phyloP scores from a whole-genome alignment of 1,140 invertebrate genomes.

The Brachionus rubens region DNA sequence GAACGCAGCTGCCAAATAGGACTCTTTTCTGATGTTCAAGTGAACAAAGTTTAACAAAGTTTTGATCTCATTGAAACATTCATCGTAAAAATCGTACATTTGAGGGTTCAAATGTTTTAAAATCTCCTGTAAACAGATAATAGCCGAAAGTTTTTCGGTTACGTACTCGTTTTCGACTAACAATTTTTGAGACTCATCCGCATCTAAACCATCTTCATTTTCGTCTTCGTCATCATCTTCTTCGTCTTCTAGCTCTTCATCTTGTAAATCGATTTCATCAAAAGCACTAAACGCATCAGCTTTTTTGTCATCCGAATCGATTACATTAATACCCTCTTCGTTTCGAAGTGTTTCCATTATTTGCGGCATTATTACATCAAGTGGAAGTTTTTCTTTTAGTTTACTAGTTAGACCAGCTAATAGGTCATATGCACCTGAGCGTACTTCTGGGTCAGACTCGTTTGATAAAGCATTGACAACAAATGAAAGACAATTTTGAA shows the following conservation, averaged over 20 bases:
- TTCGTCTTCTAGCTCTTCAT: slow-evolving; percentile 26
- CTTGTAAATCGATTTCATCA: slow-evolving; percentile 45
- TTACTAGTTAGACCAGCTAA: slow-evolving; percentile 28
- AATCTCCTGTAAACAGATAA: slow-evolving; percentile 32
- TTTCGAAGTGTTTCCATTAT: slow-evolving; percentile 18
- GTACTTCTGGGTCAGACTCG: slow-evolving; percentile 17
- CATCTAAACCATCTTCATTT: slow-evolving; percentile 4
- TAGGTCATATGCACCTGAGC: slow-evolving; percentile 40
- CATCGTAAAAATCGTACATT: slow-evolving; percentile 31
- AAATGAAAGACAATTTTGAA: slow-evolving; percentile 39
- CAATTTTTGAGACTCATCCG: slow-evolving; percentile 25
- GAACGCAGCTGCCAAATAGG: slow-evolving; percentile 23
- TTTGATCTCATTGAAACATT: slow-evolving; percentile 25
- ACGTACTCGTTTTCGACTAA: slow-evolving; percentile 40
- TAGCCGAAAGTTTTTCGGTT: slow-evolving; percentile 29
- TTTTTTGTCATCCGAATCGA: slow-evolving; percentile 36
- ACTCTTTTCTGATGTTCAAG: slow-evolving; percentile 44
- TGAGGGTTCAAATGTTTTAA: slow-evolving; percentile 29
- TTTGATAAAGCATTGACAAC: slow-evolving; percentile 8
- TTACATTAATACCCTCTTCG: slow-evolving; percentile 40
- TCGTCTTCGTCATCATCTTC: slow-evolving; percentile 37
- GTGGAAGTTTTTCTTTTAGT: slow-evolving; percentile 33
- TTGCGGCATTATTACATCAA: slow-evolving; percentile 18
- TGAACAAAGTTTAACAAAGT: slow-evolving; percentile 23
- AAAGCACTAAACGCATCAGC: slow-evolving; percentile 36